These are phyloP conservation scores for Ambastaia sidthimunki DNA, from an alignment of 2,797 vertebrate genomes.

Conservation along the genomic window DNA sequence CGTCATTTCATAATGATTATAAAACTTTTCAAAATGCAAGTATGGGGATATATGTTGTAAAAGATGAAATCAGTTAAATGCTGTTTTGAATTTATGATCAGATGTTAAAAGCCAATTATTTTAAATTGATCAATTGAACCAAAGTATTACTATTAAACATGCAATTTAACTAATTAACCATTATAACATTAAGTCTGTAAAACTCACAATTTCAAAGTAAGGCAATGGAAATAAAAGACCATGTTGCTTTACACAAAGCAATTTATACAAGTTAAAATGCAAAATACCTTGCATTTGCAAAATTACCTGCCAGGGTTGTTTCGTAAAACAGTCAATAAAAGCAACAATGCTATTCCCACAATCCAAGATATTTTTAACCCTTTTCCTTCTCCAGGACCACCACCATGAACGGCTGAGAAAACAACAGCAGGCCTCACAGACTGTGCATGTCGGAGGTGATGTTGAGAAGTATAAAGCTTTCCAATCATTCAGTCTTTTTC, in stretches of 20 bases:
- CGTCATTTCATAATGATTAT: constrained; percentile 12
- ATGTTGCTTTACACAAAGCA: neutral
- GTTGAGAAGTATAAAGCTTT: neutral
- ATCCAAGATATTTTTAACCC: neutral
- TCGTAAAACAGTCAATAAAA: neutral
- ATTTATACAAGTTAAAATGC: neutral
- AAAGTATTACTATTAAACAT: no score
- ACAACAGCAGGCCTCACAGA: neutral
- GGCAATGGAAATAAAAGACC: neutral
- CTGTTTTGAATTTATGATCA: no score
- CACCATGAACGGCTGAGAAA: neutral
- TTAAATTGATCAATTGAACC: no score
- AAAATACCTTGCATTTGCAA: neutral
- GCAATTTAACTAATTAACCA: no score
- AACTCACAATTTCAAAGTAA: neutral
- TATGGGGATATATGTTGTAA: neutral
- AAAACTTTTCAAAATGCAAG: neutral
- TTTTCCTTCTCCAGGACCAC: neutral
- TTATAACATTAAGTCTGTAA: no score
- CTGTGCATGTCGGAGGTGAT: neutral
- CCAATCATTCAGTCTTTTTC: neutral
- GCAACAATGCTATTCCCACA: neutral
- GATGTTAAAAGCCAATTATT: no score
- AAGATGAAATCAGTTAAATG: neutral
- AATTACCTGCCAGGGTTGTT: neutral